A percentile compares a stretch with the other conserved stretches of the same genome.
Evolutionary conservation across 2,888 invertebrate genomes (phyloP).

Genomic region (Fragum fragum): DNA sequence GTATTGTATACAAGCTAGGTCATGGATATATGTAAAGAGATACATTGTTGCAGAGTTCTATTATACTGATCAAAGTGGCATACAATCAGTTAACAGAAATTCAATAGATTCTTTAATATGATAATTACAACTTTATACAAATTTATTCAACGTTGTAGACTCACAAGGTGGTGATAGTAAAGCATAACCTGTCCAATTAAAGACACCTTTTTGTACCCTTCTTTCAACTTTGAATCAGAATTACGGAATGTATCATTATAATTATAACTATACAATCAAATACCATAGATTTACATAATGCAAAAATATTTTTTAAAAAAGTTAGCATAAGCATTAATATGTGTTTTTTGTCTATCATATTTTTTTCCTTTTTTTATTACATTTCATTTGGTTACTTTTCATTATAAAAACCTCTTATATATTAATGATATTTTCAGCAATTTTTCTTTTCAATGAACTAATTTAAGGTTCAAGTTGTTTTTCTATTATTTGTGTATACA

Average conservation of each 20-base stretch:
- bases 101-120: conserved; percentile 10
- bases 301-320: no score
- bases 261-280: no score
- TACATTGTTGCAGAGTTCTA: conserved; percentile 20
- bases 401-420: no score
- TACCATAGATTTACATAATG: no score
- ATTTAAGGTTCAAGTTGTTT: no score
- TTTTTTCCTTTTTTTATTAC: no score
- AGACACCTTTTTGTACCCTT: not conserved
- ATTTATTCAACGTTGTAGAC: not conserved
- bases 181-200: not conserved
- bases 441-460: no score
- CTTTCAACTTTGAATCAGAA: not conserved
- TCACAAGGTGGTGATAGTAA: not conserved
- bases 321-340: no score
- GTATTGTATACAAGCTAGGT: not conserved
- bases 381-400: no score
- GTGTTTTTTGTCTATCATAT: no score
- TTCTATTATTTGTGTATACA: no score
- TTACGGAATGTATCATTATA: not conserved
- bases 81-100: conserved; percentile 25
- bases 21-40: conserved; percentile 4
- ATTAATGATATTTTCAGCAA: no score
- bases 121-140: not conserved
- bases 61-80: conserved; percentile 8